Base-by-base conservation (phyloP, 2,888 invertebrate genomes). In the Podabrus alpinus region DNA sequence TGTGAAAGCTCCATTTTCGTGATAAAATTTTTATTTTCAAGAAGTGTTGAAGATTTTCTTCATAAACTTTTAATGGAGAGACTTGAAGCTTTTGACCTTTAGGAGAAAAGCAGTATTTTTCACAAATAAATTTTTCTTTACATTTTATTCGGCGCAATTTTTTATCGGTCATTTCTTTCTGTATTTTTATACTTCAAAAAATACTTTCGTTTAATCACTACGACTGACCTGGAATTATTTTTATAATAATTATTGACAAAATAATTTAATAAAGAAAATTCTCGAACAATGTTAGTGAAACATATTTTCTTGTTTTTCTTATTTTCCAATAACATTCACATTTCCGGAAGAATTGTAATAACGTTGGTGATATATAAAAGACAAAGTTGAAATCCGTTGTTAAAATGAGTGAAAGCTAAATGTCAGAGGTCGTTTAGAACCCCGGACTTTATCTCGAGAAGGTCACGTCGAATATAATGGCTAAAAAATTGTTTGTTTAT, bases 401-500 rank as follows among this genome's bases (percentile, higher is more conserved):
- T n/a, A n/a, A 75, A 75, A 69, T 66, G 69, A 24, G 72, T 66
- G 77, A 72, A 73, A 68, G 67, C 67, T 19, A 76, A 76, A 76
- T 79, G 79, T 78, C 79, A 79, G 74, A 74, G 79, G 75, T 79
- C 77, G 74, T 68, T 59, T 74, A 69, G 71, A 68, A 75, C 73
- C 76, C 68, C 68, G 75, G 71, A 77, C 72, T 78, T 79, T 69
- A 73, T 77, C 73, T 77, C 75, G 74, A 73, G 76, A 79, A 79
- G 79, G 79, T 79, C 79, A 71, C 75, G 77, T 64, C 60, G 71
- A 69, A 74, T 71, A 59, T 71, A 61, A n/a, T n/a, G n/a, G 62
- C 67, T 66, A 69, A 69, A 74, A 67, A 59, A 25, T 70, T 25
- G 24, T 45, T 45, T 45, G 45, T 45, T 45, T 45, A 13, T 45